These are phyloP conservation scores for Thymelicus sylvestris DNA, from an alignment of 2,888 invertebrate genomes.

Conservation along the genomic window DNA sequence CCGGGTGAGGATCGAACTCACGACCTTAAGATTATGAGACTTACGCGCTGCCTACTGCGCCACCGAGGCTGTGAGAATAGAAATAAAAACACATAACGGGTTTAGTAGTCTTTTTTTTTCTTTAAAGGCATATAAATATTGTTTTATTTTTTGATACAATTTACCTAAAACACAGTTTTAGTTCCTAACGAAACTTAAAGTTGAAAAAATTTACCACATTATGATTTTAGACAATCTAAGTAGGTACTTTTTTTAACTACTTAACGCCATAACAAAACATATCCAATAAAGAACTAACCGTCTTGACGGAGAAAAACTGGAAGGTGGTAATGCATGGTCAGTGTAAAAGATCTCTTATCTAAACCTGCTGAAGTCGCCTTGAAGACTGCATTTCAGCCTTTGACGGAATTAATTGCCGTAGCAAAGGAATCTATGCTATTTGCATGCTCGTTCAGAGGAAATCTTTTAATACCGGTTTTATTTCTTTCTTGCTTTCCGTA, in stretches of 20 bases:
- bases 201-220: too few species aligned
- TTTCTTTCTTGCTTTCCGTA: neutral
- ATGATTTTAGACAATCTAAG: too few species aligned
- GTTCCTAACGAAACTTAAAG: too few species aligned
- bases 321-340: neutral
- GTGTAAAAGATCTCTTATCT: neutral
- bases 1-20: constrained; percentile 59
- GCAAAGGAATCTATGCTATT: constrained; percentile 40
- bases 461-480: constrained; percentile 8
- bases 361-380: constrained; percentile 20
- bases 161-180: too few species aligned
- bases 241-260: too few species aligned
- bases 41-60: constrained; percentile 91
- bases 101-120: too few species aligned
- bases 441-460: constrained; percentile 24
- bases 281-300: too few species aligned
- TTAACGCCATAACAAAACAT: too few species aligned
- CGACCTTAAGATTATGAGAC: constrained; percentile 94
- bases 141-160: too few species aligned
- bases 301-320: neutral
- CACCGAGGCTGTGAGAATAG: constrained; percentile 41
- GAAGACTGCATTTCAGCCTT: constrained; percentile 31
- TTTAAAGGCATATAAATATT: too few species aligned
- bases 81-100: too few species aligned
- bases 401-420: constrained; percentile 46